phyloP scores from a whole-genome alignment of 2,113 vertebrate species.

The Corythornis cristatus region DNA sequence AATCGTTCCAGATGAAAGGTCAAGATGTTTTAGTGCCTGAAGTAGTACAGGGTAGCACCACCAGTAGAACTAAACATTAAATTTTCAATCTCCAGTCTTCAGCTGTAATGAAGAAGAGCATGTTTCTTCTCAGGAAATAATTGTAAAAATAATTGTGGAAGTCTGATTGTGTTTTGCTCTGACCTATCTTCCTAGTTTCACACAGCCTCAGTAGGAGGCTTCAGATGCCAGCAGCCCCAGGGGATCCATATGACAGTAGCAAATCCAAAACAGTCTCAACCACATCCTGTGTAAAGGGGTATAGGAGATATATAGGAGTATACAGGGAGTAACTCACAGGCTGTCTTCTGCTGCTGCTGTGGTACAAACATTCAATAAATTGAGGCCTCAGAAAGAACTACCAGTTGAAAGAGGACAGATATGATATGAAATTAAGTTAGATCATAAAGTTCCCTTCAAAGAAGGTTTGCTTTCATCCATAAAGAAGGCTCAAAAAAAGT shows the following conservation, averaged over 20 bases:
- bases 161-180: background rate
- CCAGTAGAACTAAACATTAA: background rate
- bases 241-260: background rate
- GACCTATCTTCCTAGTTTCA: background rate
- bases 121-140: background rate
- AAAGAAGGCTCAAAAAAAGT: background rate
- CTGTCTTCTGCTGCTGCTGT: background rate
- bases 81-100: background rate
- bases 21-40: background rate
- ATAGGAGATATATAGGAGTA: background rate
- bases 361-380: background rate
- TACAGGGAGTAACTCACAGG: background rate
- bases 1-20: slow-evolving; percentile 42
- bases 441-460: background rate
- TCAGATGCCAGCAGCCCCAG: background rate
- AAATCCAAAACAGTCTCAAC: background rate
- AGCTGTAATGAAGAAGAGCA: background rate
- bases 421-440: background rate
- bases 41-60: background rate
- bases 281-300: background rate
- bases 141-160: background rate
- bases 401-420: background rate
- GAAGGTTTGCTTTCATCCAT: background rate
- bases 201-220: background rate
- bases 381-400: background rate